These are phyloP conservation scores for Aspidapion aeneum DNA, from an alignment of 2,888 invertebrate genomes.

Conservation along the genomic window DNA sequence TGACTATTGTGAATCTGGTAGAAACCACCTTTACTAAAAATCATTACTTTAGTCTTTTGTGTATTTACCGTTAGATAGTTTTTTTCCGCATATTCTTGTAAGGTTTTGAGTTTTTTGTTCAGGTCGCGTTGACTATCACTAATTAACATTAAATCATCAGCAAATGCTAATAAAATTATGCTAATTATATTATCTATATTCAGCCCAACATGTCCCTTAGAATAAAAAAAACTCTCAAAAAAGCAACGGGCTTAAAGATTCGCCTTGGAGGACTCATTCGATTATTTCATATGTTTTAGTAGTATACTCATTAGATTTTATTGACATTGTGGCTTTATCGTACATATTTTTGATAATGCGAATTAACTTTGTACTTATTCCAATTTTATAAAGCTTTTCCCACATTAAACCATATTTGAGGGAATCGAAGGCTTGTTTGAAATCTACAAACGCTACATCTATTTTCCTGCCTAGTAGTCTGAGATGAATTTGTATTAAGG, in stretches of 20 bases:
- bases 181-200: neutral
- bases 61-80: neutral
- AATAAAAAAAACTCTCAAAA: neutral
- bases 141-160: neutral
- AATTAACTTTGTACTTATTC: neutral
- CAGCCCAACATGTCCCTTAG: neutral
- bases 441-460: no score
- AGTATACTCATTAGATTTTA: no score
- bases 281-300: neutral
- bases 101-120: neutral
- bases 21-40: neutral
- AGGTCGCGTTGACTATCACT: neutral
- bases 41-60: neutral
- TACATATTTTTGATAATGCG: no score
- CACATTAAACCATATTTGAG: neutral
- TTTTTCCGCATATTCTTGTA: neutral
- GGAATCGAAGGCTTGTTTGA: no score
- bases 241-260: neutral
- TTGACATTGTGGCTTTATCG: no score
- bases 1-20: neutral
- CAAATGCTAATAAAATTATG: neutral
- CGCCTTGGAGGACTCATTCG: neutral
- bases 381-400: neutral
- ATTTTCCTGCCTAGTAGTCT: neutral
- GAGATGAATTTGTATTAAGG: neutral